Evolutionary conservation across 2,888 invertebrate genomes (phyloP).

Genomic region (Yponomeuta cagnagella): DNA sequence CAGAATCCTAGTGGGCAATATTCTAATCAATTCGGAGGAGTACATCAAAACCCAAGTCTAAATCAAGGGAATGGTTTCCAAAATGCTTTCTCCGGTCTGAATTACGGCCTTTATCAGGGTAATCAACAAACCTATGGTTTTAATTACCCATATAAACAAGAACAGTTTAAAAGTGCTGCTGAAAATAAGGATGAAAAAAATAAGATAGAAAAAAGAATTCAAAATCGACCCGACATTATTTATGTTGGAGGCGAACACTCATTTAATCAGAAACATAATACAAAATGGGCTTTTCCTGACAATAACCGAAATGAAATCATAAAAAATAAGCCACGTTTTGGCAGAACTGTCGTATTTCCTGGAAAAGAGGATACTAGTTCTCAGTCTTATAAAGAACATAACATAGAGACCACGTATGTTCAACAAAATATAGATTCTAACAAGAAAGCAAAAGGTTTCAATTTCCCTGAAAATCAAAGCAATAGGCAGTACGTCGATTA

Average conservation of each 20-base stretch:
- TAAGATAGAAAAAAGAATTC: conserved; percentile 48
- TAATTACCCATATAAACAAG: conserved; percentile 34
- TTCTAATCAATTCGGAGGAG: conserved; percentile 2
- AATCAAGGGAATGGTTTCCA: background rate
- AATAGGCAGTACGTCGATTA: conserved; percentile 23
- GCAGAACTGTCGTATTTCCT: conserved; percentile 31
- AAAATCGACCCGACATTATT: conserved; percentile 40
- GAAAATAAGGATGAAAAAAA: conserved; percentile 23
- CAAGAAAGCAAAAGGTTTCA: conserved; percentile 27
- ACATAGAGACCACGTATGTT: background rate
- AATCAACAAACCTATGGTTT: conserved; percentile 30
- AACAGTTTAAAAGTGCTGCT: conserved; percentile 28
- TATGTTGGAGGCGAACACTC: conserved; percentile 24
- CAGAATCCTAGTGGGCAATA: background rate
- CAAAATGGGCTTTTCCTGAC: conserved; percentile 50
- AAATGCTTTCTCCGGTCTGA: conserved; percentile 2
- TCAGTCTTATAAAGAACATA: conserved; percentile 1
- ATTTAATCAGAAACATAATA: conserved; percentile 22
- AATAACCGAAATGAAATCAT: conserved; percentile 16
- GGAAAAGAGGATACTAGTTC: conserved; percentile 17
- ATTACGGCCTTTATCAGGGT: conserved; percentile 16
- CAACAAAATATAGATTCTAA: conserved; percentile 14
- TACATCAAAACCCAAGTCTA: conserved; percentile 11
- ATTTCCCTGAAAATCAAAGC: conserved; percentile 35
- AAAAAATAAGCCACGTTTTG: conserved; percentile 22